Evolutionary conservation across 1,140 invertebrate species (phyloP).

Genomic region (Lasioglossum albipes): DNA sequence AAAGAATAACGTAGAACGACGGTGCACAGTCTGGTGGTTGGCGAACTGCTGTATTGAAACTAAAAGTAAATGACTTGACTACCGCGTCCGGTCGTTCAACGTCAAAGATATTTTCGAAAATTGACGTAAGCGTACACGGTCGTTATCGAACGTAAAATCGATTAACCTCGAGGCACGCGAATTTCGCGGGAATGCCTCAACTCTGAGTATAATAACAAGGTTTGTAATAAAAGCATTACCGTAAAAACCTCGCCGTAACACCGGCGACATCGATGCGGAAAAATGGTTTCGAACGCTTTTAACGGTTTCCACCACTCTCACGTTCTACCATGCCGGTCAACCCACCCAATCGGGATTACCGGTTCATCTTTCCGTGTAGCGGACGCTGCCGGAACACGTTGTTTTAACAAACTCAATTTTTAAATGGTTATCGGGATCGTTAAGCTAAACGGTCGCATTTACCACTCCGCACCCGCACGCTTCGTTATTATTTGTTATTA

Average conservation of each 20-base stretch:
- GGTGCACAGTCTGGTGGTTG: no score
- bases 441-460: no score
- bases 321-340: neutral
- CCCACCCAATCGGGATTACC: neutral
- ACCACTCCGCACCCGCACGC: no score
- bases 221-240: conserved; percentile 14
- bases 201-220: neutral
- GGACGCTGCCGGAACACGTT: no score
- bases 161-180: conserved; percentile 19
- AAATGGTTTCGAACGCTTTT: conserved; percentile 18
- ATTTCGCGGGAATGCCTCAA: neutral
- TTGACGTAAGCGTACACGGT: neutral
- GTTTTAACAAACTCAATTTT: neutral
- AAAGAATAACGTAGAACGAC: no score
- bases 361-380: no score
- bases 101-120: conserved; percentile 42
- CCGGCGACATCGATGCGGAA: neutral
- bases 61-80: no score
- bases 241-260: neutral
- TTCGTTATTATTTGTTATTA: no score
- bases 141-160: conserved; percentile 24
- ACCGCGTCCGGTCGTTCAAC: neutral
- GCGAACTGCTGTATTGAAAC: no score
- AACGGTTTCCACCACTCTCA: neutral
- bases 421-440: no score